Evolutionary conservation across 35 echinoderm and acorn worm genomes (phyloP).

Genomic region (Amphiura filiformis): DNA sequence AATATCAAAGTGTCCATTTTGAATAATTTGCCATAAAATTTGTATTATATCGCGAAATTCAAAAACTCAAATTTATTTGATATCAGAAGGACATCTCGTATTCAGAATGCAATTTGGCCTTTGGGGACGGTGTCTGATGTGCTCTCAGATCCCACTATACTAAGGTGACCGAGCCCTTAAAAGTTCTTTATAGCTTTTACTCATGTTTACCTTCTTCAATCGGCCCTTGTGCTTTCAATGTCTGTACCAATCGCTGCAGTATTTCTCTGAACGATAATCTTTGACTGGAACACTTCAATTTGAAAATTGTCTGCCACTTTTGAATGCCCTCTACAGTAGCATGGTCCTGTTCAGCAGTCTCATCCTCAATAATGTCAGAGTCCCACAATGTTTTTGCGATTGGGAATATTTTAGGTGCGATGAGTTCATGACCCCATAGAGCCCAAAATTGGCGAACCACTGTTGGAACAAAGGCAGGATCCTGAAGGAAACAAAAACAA

Average conservation of each 20-base stretch:
- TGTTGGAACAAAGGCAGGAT: not conserved
- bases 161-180: no score
- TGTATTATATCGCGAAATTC: no score
- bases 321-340: not conserved
- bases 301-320: not conserved
- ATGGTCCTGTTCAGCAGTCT: not conserved
- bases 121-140: no score
- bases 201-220: not conserved
- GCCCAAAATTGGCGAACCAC: conserved; percentile 19
- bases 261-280: not conserved
- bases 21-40: no score
- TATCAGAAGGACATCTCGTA: no score
- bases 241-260: conserved; percentile 9
- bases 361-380: not conserved
- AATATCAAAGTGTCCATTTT: no score
- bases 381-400: conserved; percentile 16
- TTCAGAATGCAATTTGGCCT: no score
- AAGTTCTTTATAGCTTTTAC: no score
- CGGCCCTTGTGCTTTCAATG: not conserved
- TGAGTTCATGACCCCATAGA: conserved; percentile 34
- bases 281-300: not conserved
- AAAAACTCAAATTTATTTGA: no score
- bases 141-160: no score
- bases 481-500: not conserved
- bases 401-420: conserved; percentile 13